Evolutionary conservation across 37 sponge, comb jelly and placozoan genomes (phyloP), one percentile per base, ranked within the genome.

Genomic region (Aphrocallistes beatrix): DNA sequence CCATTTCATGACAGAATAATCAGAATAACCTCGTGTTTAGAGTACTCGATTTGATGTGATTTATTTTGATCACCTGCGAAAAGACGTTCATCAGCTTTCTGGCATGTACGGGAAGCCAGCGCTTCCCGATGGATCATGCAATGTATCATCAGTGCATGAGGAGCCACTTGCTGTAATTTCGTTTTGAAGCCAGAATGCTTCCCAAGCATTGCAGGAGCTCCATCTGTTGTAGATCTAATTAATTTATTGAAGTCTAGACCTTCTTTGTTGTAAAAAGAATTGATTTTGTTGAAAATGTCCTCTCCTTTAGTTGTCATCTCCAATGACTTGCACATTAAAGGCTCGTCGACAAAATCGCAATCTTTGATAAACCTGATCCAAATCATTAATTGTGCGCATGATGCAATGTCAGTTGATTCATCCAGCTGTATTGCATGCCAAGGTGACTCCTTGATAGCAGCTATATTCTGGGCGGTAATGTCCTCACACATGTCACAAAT

Each of bases 1-100:
- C 75, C 75, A 60, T 60, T 60, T 60, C 75, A 60, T 60, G 32
- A 60, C 75, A 60, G 75, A 60, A 19, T 28, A 60, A 60, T 19
- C n/a, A 25, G 75, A 47, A 47, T 47, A 47, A 47, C 49, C 49
- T 47, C 49, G 13, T 47, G 49, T 47, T 47, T 47, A 47, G 49
- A 47, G 49, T 17, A 47, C 49, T 47, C 49, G 49, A 47, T 47
- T 47, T 47, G 13, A 47, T 47, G 49, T 47, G 49, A 47, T 47
- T 47, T 13, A 47, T 47, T 60, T 47, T 47, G 49, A 47, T 47
- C 49, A 47, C 49, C 49, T 47, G 49, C 13, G 49, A 47, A 47
- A 47, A 47, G 17, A 47, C 49, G 49, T 47, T 47, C 49, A 47
- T 47, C 49, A 47, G 49, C 49, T 47, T 47, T 47, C 49, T 47